These are phyloP conservation scores for Acrocephalus kingi DNA, from an alignment of 2,113 vertebrate species.

Conservation along the genomic window DNA sequence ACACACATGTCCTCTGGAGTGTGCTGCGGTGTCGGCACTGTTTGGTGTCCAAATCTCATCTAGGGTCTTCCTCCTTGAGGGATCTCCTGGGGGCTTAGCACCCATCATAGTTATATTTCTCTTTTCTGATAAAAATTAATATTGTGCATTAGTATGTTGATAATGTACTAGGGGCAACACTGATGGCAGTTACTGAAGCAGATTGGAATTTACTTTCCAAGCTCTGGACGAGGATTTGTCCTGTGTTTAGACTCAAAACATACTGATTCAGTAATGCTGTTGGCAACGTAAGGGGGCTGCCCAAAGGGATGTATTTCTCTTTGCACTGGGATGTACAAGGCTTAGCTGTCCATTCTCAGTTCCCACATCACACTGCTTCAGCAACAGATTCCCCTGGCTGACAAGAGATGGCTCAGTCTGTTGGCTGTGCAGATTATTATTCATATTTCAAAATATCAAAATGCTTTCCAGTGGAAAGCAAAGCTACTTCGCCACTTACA, in stretches of 20 bases:
- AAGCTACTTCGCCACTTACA: background rate
- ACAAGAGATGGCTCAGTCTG: background rate
- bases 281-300: background rate
- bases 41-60: constrained; percentile 18
- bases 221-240: background rate
- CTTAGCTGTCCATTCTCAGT: background rate
- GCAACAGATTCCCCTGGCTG: background rate
- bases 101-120: background rate
- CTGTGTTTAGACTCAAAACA: background rate
- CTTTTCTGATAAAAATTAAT: background rate
- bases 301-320: constrained; percentile 29
- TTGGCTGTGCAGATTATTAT: background rate
- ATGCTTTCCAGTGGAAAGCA: background rate
- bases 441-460: background rate
- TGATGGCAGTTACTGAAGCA: constrained; percentile 8
- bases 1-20: background rate
- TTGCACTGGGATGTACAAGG: background rate
- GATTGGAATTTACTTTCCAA: constrained; percentile 23
- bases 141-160: background rate
- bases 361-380: background rate
- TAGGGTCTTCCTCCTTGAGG: background rate
- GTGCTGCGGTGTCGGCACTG: background rate
- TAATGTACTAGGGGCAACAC: background rate
- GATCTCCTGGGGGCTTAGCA: background rate
- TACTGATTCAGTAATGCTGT: background rate